Percentiles rank a stretch among this genome's conserved stretches.
phyloP scores from a whole-genome alignment of 37 sponge, comb jelly and placozoan species.

The Geodia barretti region DNA sequence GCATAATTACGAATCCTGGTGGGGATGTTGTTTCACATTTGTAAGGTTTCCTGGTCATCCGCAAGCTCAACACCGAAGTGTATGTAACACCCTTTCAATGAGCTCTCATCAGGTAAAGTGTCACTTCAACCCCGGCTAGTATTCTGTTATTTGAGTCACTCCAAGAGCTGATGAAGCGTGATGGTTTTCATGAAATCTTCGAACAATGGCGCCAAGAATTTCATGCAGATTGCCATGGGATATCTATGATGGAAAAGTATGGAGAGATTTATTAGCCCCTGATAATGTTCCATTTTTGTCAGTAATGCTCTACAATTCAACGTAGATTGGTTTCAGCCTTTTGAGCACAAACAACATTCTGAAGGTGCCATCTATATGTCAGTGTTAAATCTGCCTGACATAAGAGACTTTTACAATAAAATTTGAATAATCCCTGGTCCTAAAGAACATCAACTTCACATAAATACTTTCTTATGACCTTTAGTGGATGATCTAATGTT shows the following conservation, averaged over 20 bases:
- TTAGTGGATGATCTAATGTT: conserved; percentile 32
- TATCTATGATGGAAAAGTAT: conserved; percentile 41
- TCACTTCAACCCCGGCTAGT: conserved; percentile 1
- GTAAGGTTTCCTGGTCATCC: conserved; percentile 49
- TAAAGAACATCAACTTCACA: background rate
- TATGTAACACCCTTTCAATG: too few species aligned
- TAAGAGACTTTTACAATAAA: too few species aligned
- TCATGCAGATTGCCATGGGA: conserved; percentile 4
- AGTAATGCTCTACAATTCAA: conserved; percentile 16
- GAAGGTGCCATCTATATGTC: conserved; percentile 28
- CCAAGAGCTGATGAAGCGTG: conserved; percentile 12
- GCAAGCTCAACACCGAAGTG: conserved; percentile 8
- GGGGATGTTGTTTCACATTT: conserved; percentile 4
- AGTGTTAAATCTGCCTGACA: conserved; percentile 34
- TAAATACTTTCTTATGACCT: conserved; percentile 25
- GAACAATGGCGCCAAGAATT: background rate
- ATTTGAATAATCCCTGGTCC: conserved; percentile 37
- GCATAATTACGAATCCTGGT: background rate
- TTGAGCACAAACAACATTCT: conserved; percentile 11
- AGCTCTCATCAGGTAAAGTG: background rate
- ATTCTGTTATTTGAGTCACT: conserved; percentile 37
- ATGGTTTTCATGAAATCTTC: conserved; percentile 20
- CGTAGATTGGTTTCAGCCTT: conserved; percentile 56
- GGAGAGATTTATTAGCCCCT: conserved; percentile 16
- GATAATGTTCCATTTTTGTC: background rate